Percentiles rank a stretch among this genome's conserved stretches.
phyloP scores from a whole-genome alignment of 1,140 invertebrate genomes.

The Meloidogyne hapla region DNA sequence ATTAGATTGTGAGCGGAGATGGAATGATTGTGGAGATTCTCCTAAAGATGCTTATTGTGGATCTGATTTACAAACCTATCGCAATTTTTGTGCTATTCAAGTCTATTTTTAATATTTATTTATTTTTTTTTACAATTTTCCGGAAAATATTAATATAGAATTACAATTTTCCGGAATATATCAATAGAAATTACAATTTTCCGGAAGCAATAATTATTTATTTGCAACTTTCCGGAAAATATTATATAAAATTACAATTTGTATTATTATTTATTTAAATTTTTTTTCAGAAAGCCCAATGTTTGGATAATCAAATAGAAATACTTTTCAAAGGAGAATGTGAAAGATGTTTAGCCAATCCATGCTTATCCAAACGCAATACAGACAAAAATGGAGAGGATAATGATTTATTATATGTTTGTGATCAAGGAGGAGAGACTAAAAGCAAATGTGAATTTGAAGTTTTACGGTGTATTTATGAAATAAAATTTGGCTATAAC shows the following conservation, averaged over 20 bases:
- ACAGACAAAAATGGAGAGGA: conserved; percentile 29
- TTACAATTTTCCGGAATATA: too few relatives aligned
- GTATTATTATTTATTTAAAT: conserved; percentile 17
- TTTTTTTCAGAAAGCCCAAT: conserved; percentile 47
- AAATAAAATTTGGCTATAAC: conserved; percentile 56
- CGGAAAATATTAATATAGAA: too few relatives aligned
- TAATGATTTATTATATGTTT: conserved; percentile 51
- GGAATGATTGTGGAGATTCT: conserved; percentile 5
- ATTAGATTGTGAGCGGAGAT: not conserved
- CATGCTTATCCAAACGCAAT: conserved; percentile 40
- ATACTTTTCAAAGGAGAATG: conserved; percentile 59
- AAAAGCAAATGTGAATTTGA: conserved; percentile 56
- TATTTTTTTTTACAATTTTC: not conserved
- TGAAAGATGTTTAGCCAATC: conserved; percentile 41
- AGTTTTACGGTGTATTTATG: conserved; percentile 57
- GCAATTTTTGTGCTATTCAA: conserved; percentile 38
- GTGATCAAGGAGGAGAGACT: conserved; percentile 58
- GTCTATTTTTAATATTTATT: not conserved
- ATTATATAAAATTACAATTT: not conserved
- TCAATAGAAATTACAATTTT: too few relatives aligned
- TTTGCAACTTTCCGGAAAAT: not conserved
- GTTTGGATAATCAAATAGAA: conserved; percentile 45
- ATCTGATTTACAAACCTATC: conserved; percentile 56
- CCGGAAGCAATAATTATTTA: too few relatives aligned
- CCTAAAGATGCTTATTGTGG: conserved; percentile 51